Percentiles rank a stretch among this genome's conserved stretches.
These are phyloP conservation scores for Pentalonia nigronervosa DNA, from an alignment of 1,140 invertebrate species.

Conservation along the genomic window DNA sequence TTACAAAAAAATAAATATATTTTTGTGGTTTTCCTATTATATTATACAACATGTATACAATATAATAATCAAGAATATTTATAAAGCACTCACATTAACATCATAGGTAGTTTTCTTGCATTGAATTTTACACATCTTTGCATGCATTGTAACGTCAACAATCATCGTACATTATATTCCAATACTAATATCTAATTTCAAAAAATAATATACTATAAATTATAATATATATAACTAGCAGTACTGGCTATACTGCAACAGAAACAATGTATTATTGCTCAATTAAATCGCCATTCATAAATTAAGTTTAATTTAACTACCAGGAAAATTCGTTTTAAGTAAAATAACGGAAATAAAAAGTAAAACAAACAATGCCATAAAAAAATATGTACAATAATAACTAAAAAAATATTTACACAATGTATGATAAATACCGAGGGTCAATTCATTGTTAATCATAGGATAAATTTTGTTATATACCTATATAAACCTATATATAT, in stretches of 20 bases:
- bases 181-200: neutral
- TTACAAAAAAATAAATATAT: too few relatives aligned
- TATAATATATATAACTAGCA: neutral
- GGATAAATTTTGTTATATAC: neutral
- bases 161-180: neutral
- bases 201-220: neutral
- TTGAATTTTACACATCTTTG: neutral
- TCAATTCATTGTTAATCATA: neutral
- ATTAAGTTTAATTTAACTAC: neutral
- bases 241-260: neutral
- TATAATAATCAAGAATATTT: too few relatives aligned
- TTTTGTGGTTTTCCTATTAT: too few relatives aligned
- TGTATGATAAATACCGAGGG: slow-evolving; percentile 10
- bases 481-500: too few relatives aligned
- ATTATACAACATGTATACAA: too few relatives aligned
- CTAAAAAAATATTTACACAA: slow-evolving; percentile 40
- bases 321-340: neutral
- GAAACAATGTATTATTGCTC: neutral
- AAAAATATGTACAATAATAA: neutral
- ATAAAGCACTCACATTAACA: neutral
- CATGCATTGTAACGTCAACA: neutral
- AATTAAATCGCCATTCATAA: slow-evolving; percentile 21
- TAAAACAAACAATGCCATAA: neutral
- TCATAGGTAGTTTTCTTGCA: neutral
- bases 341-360: neutral